Conservation (phyloP, 2,888 invertebrate species). For the Drosophila peninsularis region DNA sequence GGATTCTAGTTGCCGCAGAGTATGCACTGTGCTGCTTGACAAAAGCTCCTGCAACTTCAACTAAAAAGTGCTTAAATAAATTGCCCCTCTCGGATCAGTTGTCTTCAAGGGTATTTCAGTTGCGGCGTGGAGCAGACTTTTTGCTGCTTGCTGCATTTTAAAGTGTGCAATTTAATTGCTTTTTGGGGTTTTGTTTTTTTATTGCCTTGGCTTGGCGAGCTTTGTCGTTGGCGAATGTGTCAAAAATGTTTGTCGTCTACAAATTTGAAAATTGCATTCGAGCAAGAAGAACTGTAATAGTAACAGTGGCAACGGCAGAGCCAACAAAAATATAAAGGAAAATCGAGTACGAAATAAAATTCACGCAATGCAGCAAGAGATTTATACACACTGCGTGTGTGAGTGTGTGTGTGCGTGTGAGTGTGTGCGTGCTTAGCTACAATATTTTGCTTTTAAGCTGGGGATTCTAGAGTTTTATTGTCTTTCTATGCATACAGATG, state of each 20-base stretch:
- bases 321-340: conserved; percentile 26
- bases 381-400: conserved; percentile 27
- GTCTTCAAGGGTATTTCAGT: conserved; percentile 5
- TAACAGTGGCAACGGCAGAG: conserved; percentile 25
- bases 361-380: conserved; percentile 48
- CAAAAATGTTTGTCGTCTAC: conserved; percentile 64
- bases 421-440: conserved; percentile 45
- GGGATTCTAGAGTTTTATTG: conserved; percentile 54
- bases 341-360: conserved; percentile 59
- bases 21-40: not conserved
- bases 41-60: not conserved
- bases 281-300: conserved; percentile 23
- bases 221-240: conserved; percentile 59
- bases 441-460: conserved; percentile 82
- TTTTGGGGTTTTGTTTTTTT: conserved; percentile 65
- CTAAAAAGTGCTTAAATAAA: not conserved
- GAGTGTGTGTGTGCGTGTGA: not conserved
- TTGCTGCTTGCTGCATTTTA: conserved; percentile 53
- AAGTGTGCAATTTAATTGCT: conserved; percentile 76
- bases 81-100: no score
- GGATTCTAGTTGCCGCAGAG: no score
- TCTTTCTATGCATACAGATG: conserved; percentile 40
- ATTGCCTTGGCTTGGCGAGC: conserved; percentile 40
- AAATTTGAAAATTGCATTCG: conserved; percentile 57
- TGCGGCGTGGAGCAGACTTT: conserved; percentile 1